phyloP scores from a whole-genome alignment of 2,797 vertebrate species.

The Xiphorhynchus erythropygius region DNA sequence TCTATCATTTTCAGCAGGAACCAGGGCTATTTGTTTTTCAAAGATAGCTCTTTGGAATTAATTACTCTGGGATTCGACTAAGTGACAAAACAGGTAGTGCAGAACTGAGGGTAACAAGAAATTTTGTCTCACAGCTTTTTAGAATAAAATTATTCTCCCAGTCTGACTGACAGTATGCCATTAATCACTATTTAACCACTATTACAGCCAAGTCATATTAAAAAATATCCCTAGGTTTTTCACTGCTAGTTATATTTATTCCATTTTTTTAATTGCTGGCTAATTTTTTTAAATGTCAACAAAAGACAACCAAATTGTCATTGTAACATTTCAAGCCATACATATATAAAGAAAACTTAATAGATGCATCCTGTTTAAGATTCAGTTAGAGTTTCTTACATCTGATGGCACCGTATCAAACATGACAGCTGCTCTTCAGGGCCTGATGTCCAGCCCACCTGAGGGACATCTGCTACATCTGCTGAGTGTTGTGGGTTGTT shows the following conservation, averaged over 20 bases:
- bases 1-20: conserved; percentile 9
- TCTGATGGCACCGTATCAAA: not conserved
- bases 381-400: not conserved
- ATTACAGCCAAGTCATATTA: not conserved
- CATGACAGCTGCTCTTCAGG: conserved; percentile 4
- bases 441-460: not conserved
- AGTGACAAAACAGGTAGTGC: conserved; percentile 39
- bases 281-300: conserved; percentile 15
- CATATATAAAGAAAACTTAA: not conserved
- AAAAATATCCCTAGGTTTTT: not conserved
- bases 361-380: not conserved
- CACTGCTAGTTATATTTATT: not conserved
- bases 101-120: not conserved
- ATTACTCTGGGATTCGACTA: conserved; percentile 22
- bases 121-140: conserved; percentile 8
- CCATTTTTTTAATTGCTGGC: not conserved
- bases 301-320: not conserved
- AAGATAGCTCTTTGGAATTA: conserved; percentile 35
- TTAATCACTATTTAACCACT: conserved; percentile 30
- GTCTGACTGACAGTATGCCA: not conserved
- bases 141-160: not conserved
- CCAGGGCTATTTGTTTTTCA: conserved; percentile 18
- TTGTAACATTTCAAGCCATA: not conserved
- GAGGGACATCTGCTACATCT: not conserved
- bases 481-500: not conserved